Evolutionary conservation across 2,113 vertebrate genomes (phyloP), one percentile per base, ranked within the genome.

Genomic region (Vicugna pacos): DNA sequence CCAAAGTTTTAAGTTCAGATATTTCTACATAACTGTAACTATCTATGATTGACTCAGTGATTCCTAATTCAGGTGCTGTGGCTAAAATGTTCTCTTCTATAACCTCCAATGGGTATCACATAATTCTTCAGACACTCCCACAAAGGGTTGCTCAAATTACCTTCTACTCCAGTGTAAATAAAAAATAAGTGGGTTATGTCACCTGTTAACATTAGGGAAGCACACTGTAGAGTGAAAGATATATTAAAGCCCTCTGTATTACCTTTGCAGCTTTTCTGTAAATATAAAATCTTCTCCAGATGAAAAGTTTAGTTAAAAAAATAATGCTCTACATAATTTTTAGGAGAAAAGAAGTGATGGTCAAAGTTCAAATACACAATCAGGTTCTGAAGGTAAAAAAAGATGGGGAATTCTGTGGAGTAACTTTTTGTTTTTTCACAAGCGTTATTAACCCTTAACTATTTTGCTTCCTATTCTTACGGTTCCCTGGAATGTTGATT

Each of bases 91-190:
- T 95, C 22, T 82, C 8, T 32, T 85, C 28, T 56, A 52, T 46
- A 70, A 46, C n/a, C 19, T 87, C 67, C 56, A 95, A 22, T 42
- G 69, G 24, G 19, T 65, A 72, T 54, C 60, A 73, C 22, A 86
- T 56, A 92, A 89, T 69, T 84, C 62, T 77, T 93, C 38, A 70
- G 69, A 75, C 4, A 65, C 0, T n/a, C 1, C 19, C 38, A 75
- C 20, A 69, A 86, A 87, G 30, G 64, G 8, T 42, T 90, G n/a
- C 38, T 96, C 50, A 90, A 52, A 90, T 90, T 89, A 64, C n/a
- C 12, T 82, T 79, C 58, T 70, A 91, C 72, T 89, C 69, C 12
- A 80, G 42, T 90, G 83, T 65, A 89, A 88, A 67, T 87, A 1
- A 73, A 48, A 75, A 96, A 80, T 62, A 86, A 88, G n/a, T 69